Base-by-base conservation (phyloP, 2,113 vertebrate species). In the Paraplagusia blochii region DNA sequence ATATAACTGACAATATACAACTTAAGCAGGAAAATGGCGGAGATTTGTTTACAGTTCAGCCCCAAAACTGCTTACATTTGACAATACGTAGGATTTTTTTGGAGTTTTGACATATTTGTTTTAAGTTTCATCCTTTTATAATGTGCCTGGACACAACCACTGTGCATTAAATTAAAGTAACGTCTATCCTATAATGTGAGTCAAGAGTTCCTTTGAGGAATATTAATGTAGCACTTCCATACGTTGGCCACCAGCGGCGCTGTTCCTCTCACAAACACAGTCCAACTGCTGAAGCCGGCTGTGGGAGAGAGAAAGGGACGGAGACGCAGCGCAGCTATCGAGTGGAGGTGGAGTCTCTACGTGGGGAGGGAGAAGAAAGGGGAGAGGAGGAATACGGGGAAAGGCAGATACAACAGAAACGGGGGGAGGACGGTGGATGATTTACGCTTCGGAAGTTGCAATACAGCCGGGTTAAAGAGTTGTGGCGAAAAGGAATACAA, bases 341-440 rank as follows among this genome's bases (percentile, higher is more conserved):
- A 54, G 60, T 35, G 84, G 88, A 90, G 89, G 90, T 90, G 89
- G 89, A 91, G 90, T 89, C 87, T 81, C 40, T 45, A 61, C 74
- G 87, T 83, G 88, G 88, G 89, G 87, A 79, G 74, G 76, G 79
- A 79, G 79, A 84, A 82, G 75, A 87, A 84, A 81, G 79, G 76
- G 72, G 81, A 83, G 67, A 76, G 74, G 77, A 72, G 84, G 76
- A 83, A 85, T 87, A 85, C 75, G 78, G 78, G 81, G 65, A 82
- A 77, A 85, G 74, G 72, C 76, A 84, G 76, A 87, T 58, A 80
- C n/a, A 67, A 85, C 64, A 88, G 79, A 75, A 85, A 74, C 77
- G 60, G 83, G 72, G 82, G 79, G 74, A 86, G 85, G 73, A 83
- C 77, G 66, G 76, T 35, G 88, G 84, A 84, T 84, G 70, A 83